Conservation (phyloP, 2,113 vertebrate genomes). For the Hypocryptadius cinnamomeus region DNA sequence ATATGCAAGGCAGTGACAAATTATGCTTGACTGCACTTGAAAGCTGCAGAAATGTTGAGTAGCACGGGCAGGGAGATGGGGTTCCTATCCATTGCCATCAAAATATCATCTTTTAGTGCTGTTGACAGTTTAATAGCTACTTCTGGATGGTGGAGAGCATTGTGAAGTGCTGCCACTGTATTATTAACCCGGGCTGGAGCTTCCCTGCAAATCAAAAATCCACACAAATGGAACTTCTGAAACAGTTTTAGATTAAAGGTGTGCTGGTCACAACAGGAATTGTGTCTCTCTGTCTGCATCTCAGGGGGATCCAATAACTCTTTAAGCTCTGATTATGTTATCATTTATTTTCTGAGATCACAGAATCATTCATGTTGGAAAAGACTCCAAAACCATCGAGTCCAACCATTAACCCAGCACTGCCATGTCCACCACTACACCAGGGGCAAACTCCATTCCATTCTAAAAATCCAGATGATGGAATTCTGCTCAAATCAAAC, state of each 20-base stretch:
- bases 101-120: constrained; percentile 45
- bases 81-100: constrained; percentile 48
- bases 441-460: not conserved
- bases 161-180: constrained; percentile 28
- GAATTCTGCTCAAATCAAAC: not conserved
- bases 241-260: not conserved
- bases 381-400: not conserved
- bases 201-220: not conserved
- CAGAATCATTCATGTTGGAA: not conserved
- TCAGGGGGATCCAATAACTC: not conserved
- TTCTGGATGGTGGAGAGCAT: not conserved
- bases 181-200: constrained; percentile 37
- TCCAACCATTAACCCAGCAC: not conserved
- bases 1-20: constrained; percentile 29
- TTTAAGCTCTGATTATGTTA: not conserved
- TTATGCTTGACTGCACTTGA: constrained; percentile 38
- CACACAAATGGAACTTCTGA: not conserved
- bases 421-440: not conserved
- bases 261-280: not conserved
- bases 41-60: constrained; percentile 31
- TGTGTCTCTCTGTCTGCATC: not conserved
- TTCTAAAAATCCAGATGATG: not conserved
- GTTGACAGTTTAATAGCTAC: constrained; percentile 59
- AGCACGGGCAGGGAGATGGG: constrained; percentile 6
- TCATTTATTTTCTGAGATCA: not conserved